phyloP scores from a whole-genome alignment of 2,113 vertebrate species.

The Eudyptes chrysolophus region DNA sequence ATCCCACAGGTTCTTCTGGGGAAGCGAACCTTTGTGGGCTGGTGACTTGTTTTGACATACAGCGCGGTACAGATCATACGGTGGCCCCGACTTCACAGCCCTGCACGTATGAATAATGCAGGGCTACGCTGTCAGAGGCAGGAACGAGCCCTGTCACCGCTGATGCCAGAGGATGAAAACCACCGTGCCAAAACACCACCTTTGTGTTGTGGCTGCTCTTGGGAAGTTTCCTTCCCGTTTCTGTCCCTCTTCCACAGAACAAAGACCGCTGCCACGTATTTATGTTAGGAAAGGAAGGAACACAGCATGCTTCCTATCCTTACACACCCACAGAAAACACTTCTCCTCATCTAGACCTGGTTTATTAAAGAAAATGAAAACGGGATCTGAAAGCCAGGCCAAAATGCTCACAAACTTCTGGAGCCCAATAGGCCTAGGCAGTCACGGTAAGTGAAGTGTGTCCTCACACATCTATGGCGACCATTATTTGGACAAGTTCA shows the following conservation, averaged over 20 bases:
- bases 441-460: background rate
- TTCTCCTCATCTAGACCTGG: background rate
- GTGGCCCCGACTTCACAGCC: background rate
- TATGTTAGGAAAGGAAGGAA: background rate
- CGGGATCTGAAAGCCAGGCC: background rate
- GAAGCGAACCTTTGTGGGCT: background rate
- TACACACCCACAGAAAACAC: rapidly evolving
- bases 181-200: background rate
- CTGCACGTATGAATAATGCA: background rate
- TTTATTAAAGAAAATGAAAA: background rate
- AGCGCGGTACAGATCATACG: rapidly evolving
- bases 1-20: background rate
- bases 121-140: background rate
- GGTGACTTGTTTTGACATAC: background rate
- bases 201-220: background rate
- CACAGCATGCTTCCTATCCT: background rate
- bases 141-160: background rate
- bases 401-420: background rate
- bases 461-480: background rate
- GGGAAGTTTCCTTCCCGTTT: background rate
- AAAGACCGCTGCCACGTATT: background rate
- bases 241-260: background rate
- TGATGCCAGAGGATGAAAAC: background rate
- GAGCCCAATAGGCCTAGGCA: background rate
- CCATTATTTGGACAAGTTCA: background rate